Evolutionary conservation across 1,140 invertebrate species (phyloP).

Genomic region (Ips nitidus): DNA sequence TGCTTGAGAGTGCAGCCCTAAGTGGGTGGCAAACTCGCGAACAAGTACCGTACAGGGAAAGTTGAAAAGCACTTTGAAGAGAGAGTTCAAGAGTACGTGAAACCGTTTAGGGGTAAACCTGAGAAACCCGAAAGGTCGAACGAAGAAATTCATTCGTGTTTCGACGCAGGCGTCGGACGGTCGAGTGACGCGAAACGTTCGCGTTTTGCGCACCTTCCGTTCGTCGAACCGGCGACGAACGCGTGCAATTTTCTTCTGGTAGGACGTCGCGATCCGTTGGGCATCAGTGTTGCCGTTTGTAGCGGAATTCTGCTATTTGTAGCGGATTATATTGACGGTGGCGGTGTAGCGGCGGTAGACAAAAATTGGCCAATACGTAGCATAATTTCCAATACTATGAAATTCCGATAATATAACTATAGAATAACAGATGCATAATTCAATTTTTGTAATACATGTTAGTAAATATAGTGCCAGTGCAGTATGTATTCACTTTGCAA

Average conservation of each 20-base stretch:
- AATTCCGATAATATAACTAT: too few species aligned
- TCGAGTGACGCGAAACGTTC: slow-evolving; percentile 8
- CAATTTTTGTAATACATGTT: too few species aligned
- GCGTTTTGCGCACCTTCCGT: slow-evolving; percentile 39
- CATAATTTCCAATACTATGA: too few species aligned
- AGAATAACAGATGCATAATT: too few species aligned
- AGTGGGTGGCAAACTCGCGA: slow-evolving; percentile 81
- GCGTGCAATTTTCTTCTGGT: slow-evolving; percentile 55
- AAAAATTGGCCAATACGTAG: too few species aligned
- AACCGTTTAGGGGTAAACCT: slow-evolving; percentile 71
- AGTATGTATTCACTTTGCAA: too few species aligned
- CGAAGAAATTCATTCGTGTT: slow-evolving; percentile 20
- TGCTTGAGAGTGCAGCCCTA: slow-evolving; percentile 84
- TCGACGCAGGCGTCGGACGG: slow-evolving; percentile 23
- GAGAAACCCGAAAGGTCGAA: slow-evolving; percentile 25
- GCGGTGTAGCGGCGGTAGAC: too few species aligned
- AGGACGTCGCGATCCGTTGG: slow-evolving; percentile 57
- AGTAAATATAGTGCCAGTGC: too few species aligned
- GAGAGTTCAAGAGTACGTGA: slow-evolving; percentile 86
- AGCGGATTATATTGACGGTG: too few species aligned
- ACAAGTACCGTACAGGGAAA: slow-evolving; percentile 92
- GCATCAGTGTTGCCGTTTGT: too few species aligned
- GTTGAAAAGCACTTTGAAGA: slow-evolving; percentile 89
- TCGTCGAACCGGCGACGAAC: slow-evolving; percentile 26
- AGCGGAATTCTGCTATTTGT: too few species aligned